Base-by-base conservation (phyloP, 2,113 vertebrate species). In the Oncorhynchus nerka region DNA sequence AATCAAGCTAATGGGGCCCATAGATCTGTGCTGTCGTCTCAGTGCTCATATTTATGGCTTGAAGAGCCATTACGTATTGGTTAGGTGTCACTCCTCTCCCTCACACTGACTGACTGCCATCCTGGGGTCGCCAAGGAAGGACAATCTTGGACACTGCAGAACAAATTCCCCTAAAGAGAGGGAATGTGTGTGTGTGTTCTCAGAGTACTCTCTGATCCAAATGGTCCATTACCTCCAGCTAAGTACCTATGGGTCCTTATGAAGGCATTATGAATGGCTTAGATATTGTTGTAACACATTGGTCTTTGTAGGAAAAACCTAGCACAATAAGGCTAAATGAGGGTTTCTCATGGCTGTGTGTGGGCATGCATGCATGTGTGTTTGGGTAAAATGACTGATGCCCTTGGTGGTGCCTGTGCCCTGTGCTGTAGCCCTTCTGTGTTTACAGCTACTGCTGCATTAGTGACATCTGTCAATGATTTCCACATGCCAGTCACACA, bases 51-150 rank as follows among this genome's bases (percentile, higher is more conserved):
- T 90, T 92, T 89, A 90, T 83, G 79, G 85, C 85, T 86, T 84
- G 28, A 80, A 80, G 78, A 83, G 80, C 81, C 83, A 89, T 89
- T 91, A 90, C 79, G 82, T 86, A 83, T 89, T 86, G 88, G 87
- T 88, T 83, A 84, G 86, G 72, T 89, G 82, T 90, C 86, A 88
- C 75, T 84, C 78, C 78, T 73, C 76, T 70, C 15, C 49, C 49
- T 15, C 15, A 13, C 49, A 16, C 79, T 88, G 85, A 91, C 85
- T 82, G 82, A 89, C 83, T 84, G 83, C 83, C 79, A 84, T 81
- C 87, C 74, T 51, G 48, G 48, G 79, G 88, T 87, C 83, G 81
- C 74, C 68, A 45, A 65, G 86, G 77, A 75, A 81, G 83, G 84
- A 86, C 80, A 83, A 64, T 82, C 79, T 83, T 45, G 48, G 70